phyloP scores from a whole-genome alignment of 2,113 vertebrate genomes.

The Ascaphus truei region DNA sequence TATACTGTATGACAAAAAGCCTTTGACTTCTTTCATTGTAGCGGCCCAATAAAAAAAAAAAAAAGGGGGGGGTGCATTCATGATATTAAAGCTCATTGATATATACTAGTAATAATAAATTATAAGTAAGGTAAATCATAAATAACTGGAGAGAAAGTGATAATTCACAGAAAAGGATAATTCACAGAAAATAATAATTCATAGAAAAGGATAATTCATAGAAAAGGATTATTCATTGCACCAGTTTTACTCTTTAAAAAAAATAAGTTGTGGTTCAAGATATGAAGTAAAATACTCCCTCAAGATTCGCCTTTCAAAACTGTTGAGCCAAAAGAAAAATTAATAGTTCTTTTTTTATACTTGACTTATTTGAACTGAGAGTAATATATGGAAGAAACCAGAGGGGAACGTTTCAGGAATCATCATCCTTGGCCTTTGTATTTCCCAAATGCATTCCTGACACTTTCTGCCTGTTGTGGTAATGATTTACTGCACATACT shows the following conservation, averaged over 20 bases:
- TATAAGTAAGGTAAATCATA: too few relatives aligned
- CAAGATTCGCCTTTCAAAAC: background rate
- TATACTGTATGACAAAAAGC: too few relatives aligned
- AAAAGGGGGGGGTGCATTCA: too few relatives aligned
- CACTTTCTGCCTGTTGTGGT: background rate
- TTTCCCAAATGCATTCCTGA: background rate
- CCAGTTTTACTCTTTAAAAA: background rate
- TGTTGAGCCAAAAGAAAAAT: background rate
- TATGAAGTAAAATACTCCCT: background rate
- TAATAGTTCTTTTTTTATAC: background rate
- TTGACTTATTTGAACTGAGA: background rate
- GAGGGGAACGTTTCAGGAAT: background rate
- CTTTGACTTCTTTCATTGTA: too few relatives aligned
- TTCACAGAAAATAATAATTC: too few relatives aligned
- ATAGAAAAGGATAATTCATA: too few relatives aligned
- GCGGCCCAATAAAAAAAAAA: too few relatives aligned
- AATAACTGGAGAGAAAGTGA: too few relatives aligned
- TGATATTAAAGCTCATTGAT: too few relatives aligned
- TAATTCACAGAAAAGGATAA: too few relatives aligned
- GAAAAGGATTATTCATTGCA: background rate
- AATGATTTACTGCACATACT: background rate
- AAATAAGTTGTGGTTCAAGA: background rate
- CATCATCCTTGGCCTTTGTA: background rate
- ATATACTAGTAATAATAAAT: too few relatives aligned
- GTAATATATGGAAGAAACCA: background rate